phyloP scores from a whole-genome alignment of 1,140 invertebrate species.

The Formica selysi region DNA sequence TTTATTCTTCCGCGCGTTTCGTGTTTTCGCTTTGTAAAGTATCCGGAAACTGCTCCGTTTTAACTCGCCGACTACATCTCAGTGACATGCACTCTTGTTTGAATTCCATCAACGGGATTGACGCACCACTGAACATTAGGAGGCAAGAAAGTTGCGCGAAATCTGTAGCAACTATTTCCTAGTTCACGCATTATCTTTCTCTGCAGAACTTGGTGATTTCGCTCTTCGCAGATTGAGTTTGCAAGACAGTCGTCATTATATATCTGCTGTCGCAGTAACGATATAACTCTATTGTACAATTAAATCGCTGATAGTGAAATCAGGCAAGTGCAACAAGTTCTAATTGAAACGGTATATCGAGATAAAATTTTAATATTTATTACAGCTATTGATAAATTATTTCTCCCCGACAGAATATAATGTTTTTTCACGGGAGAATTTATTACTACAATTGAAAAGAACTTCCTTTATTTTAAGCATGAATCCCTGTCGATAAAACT shows the following conservation, averaged over 20 bases:
- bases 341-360: constrained; percentile 4
- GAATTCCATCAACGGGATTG: neutral
- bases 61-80: constrained; percentile 18
- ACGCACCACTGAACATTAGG: neutral
- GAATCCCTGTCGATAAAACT: constrained; percentile 2
- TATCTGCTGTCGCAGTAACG: constrained; percentile 33
- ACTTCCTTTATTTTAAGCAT: neutral
- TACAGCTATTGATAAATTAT: neutral
- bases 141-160: neutral
- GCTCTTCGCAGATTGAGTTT: constrained; percentile 42
- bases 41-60: constrained; percentile 49
- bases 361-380: constrained; percentile 27
- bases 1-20: constrained; percentile 12
- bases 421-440: neutral
- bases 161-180: neutral
- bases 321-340: constrained; percentile 61
- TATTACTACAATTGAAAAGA: constrained; percentile 5
- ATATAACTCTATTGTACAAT: constrained; percentile 48
- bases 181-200: constrained; percentile 57
- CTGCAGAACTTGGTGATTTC: constrained; percentile 48
- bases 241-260: constrained; percentile 50
- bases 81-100: neutral
- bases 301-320: constrained; percentile 52
- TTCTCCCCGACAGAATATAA: neutral
- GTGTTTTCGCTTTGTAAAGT: constrained; percentile 28